Evolutionary conservation across 1,140 invertebrate species (phyloP).

Genomic region (Dendrolimus punctatus): DNA sequence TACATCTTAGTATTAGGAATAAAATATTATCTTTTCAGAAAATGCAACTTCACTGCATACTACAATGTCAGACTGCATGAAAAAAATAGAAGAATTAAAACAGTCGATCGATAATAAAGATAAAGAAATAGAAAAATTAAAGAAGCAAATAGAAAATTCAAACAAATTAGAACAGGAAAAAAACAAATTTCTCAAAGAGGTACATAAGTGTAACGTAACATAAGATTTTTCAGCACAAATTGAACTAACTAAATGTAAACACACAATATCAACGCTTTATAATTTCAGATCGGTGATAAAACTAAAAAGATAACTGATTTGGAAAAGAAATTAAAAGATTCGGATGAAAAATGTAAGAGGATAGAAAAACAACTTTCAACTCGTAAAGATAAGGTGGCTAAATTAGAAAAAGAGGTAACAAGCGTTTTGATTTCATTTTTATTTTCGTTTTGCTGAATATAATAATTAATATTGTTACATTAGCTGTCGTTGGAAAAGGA

Average conservation of each 20-base stretch:
- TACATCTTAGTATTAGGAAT: neutral
- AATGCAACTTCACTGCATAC: constrained; percentile 62
- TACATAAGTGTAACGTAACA: constrained; percentile 18
- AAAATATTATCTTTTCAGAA: constrained; percentile 39
- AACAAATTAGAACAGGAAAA: constrained; percentile 68
- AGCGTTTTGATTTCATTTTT: neutral
- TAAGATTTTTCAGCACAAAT: too few species aligned
- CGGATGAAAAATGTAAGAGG: constrained; percentile 75
- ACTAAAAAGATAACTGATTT: constrained; percentile 72
- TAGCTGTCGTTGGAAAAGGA: constrained; percentile 75
- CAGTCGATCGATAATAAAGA: constrained; percentile 72
- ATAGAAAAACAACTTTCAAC: constrained; percentile 71
- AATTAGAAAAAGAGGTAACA: constrained; percentile 76
- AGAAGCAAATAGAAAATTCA: constrained; percentile 70
- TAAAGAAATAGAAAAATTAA: constrained; percentile 73
- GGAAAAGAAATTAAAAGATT: constrained; percentile 74
- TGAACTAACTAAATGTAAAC: too few species aligned
- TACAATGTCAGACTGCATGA: constrained; percentile 69
- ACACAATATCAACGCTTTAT: neutral
- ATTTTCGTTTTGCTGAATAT: neutral
- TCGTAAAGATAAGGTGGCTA: constrained; percentile 74
- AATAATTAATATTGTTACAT: constrained; percentile 14
- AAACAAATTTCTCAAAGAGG: constrained; percentile 69
- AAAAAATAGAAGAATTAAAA: constrained; percentile 72
- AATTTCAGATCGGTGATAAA: constrained; percentile 71